Evolutionary conservation across 2,888 invertebrate species (phyloP).

Genomic region (Laothoe populi): DNA sequence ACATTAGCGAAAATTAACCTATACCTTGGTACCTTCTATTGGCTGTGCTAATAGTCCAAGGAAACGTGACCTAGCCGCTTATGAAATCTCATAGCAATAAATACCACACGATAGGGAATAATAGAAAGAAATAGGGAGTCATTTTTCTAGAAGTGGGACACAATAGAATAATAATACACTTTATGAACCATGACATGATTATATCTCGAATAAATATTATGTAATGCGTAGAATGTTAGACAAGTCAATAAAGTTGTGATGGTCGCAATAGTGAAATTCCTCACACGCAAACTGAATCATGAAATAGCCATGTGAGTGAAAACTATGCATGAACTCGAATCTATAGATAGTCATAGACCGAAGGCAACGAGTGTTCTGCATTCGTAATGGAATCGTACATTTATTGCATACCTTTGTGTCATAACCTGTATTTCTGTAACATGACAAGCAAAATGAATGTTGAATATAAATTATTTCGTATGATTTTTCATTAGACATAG

Average conservation of each 20-base stretch:
- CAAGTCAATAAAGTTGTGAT: constrained; percentile 3
- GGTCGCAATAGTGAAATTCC: constrained; percentile 19
- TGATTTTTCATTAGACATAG: not conserved
- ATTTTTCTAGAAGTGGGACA: too few species aligned
- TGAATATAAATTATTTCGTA: constrained; percentile 53
- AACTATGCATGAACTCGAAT: constrained; percentile 21
- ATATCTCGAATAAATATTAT: not conserved
- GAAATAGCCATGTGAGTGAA: constrained; percentile 10
- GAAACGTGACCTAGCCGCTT: too few species aligned
- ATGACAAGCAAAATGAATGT: constrained; percentile 51
- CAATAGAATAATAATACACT: too few species aligned
- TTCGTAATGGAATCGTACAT: constrained; percentile 65
- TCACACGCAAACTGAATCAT: not conserved
- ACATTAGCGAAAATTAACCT: too few species aligned
- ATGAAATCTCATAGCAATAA: too few species aligned
- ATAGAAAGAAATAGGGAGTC: too few species aligned
- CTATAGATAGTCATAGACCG: constrained; percentile 27
- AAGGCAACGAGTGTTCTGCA: constrained; percentile 53
- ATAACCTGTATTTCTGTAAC: constrained; percentile 60
- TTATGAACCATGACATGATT: not conserved
- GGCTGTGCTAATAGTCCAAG: too few species aligned
- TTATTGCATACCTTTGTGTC: constrained; percentile 62
- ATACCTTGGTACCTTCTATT: too few species aligned
- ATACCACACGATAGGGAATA: too few species aligned
- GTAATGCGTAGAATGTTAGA: not conserved